Evolutionary conservation across 2,888 invertebrate genomes (phyloP), one percentile per base, ranked within the genome.

Genomic region (Thymelicus lineola): DNA sequence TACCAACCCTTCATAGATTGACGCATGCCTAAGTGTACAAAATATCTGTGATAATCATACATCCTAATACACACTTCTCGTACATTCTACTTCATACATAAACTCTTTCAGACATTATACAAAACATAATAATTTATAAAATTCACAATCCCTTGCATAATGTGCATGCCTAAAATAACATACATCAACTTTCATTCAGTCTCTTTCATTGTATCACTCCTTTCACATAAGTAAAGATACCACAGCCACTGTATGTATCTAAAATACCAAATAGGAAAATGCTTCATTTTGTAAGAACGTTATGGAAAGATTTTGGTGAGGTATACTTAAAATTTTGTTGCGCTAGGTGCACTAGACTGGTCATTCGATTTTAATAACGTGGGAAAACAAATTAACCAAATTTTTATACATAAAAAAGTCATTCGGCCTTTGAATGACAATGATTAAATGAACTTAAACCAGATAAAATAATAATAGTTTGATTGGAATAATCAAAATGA

Each of bases 161-260:
- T 90, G 93, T 92, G 93, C 93, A 93, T 93, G 93, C 93, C 92
- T 92, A 91, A 77, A 88, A 80, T 92, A 93, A 93, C 93, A 92
- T 91, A 80, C 93, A 12, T 93, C 93, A 66, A 66, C 93, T 91
- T 80, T 74, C 90, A 89, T 81, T 75, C 87, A 67, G 63, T 71
- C 84, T 66, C 89, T 86, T 86, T 84, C 90, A 87, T 77, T 82
- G 78, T 84, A 84, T 83, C 88, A 86, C 88, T 83, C 88, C 88
- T 83, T 82, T 90, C 90, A 90, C 86, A 86, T 90, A 91, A 90
- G 91, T 92, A 89, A 92, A 91, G 87, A 93, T 93, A 93, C 93
- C 93, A 93, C 93, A 93, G 93, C 93, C 93, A 93, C 93, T 91
- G 91, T 91, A 92, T 93, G 93, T 93, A 93, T 92, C 91, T 89